Evolutionary conservation across 2,888 invertebrate species (phyloP).

Genomic region (Amphipoea oculea): DNA sequence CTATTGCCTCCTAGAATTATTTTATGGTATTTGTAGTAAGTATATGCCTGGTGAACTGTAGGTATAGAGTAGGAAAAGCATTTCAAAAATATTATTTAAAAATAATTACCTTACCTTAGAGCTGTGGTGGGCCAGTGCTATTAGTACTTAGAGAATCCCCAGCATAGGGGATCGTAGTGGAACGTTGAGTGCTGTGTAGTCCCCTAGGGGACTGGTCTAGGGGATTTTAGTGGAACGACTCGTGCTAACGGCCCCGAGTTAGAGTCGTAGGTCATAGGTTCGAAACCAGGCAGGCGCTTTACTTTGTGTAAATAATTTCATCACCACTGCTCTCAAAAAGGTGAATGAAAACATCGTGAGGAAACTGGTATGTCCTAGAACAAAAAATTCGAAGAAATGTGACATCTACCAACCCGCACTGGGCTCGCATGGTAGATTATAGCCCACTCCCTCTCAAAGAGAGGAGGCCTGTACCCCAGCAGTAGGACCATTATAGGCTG

Average conservation of each 20-base stretch:
- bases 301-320: background rate
- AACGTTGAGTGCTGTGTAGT: no score
- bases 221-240: no score
- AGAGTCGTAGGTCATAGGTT: background rate
- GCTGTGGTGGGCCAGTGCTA: background rate
- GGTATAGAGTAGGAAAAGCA: background rate
- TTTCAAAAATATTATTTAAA: background rate
- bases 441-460: background rate
- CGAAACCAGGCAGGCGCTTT: background rate
- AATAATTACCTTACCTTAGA: background rate
- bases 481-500: no score
- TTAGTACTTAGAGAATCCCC: no score
- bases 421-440: background rate
- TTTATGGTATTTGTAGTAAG: constrained; percentile 31
- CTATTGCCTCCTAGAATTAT: constrained; percentile 39
- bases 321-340: no score
- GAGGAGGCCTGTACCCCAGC: background rate
- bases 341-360: no score
- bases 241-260: no score
- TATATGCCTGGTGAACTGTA: background rate
- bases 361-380: background rate
- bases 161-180: no score
- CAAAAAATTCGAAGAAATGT: background rate
- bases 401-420: background rate
- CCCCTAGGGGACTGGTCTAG: no score